phyloP scores from a whole-genome alignment of 1,140 invertebrate species.

The Scaptomyza graminum region DNA sequence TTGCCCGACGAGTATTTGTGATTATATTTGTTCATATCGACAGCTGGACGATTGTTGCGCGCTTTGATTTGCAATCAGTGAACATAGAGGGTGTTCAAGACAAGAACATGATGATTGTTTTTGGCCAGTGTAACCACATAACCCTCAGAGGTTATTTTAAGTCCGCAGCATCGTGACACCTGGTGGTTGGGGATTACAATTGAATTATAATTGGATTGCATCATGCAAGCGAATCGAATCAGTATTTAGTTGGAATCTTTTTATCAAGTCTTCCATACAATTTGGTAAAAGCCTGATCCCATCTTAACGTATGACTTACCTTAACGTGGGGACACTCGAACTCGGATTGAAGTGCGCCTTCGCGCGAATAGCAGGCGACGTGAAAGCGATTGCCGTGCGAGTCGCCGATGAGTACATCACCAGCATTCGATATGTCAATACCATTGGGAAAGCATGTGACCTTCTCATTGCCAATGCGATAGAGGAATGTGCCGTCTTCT shows the following conservation, averaged over 20 bases:
- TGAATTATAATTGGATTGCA: background rate
- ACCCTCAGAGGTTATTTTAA: constrained; percentile 98
- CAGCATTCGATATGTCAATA: constrained; percentile 98
- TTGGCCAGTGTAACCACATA: constrained; percentile 98
- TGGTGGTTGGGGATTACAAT: constrained; percentile 82
- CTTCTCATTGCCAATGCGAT: constrained; percentile 96
- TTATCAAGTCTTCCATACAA: too few relatives aligned
- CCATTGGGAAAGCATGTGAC: constrained; percentile 99
- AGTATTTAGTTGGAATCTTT: too few relatives aligned
- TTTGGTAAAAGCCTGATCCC: too few relatives aligned
- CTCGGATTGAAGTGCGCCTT: constrained; percentile 94
- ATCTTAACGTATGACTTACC: constrained; percentile 84
- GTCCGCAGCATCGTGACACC: constrained; percentile 98
- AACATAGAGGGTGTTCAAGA: constrained; percentile 97
- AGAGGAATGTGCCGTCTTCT: constrained; percentile 94
- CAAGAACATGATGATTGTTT: constrained; percentile 98
- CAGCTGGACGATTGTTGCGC: constrained; percentile 72
- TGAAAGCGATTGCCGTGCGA: constrained; percentile 99
- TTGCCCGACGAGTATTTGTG: constrained; percentile 74
- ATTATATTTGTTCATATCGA: constrained; percentile 75
- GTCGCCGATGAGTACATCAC: constrained; percentile 97
- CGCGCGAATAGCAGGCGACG: constrained; percentile 95
- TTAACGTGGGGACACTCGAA: constrained; percentile 98
- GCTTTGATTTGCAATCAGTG: constrained; percentile 86
- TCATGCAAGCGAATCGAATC: background rate